These are phyloP conservation scores for Magallana ariakensis DNA, from an alignment of 1,140 invertebrate genomes.

Conservation along the genomic window DNA sequence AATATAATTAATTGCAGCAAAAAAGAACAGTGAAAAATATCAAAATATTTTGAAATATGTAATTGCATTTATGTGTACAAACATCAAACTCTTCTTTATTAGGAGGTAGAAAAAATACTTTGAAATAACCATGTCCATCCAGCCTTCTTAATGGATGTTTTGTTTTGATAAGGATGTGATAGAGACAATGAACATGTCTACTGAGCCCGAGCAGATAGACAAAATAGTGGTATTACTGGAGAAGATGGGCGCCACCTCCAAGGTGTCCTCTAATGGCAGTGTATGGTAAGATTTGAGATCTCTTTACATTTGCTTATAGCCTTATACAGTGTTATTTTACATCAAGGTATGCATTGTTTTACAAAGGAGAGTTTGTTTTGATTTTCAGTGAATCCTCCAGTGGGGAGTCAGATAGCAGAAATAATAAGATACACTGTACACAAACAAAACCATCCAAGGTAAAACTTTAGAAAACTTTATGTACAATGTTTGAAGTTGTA, in stretches of 20 bases:
- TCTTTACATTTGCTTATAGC: neutral
- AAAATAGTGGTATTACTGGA: constrained; percentile 45
- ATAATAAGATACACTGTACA: neutral
- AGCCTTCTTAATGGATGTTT: neutral
- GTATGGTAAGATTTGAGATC: neutral
- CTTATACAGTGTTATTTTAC: neutral
- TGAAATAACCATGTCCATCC: no score
- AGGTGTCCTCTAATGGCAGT: constrained; percentile 24
- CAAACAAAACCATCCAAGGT: neutral
- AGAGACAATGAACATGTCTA: constrained; percentile 47
- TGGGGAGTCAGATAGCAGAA: neutral
- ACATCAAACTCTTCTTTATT: no score
- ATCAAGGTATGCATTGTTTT: neutral
- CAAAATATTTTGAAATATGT: no score
- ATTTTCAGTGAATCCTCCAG: constrained; percentile 6
- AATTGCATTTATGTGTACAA: no score
- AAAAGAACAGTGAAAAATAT: no score
- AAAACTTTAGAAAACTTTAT: neutral
- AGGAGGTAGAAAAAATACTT: no score
- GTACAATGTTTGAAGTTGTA: no score
- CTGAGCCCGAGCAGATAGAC: constrained; percentile 49
- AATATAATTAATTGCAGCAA: no score
- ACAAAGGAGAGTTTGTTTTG: neutral
- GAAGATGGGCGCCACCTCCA: constrained; percentile 42
- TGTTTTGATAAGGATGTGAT: constrained; percentile 54